Conservation (phyloP, 1,140 invertebrate species). For the Ceratina calcarata region DNA sequence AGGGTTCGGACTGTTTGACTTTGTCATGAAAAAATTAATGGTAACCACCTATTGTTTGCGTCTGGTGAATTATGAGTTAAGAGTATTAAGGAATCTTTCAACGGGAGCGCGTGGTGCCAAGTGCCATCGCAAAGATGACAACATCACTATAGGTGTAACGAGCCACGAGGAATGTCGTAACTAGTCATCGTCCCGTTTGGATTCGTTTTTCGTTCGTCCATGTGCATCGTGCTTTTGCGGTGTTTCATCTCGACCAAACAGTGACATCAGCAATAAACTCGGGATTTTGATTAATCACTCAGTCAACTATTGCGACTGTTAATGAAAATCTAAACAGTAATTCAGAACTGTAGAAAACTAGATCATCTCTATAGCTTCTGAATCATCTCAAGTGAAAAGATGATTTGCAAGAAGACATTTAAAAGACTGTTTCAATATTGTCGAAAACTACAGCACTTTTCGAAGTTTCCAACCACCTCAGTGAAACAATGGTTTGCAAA, state of each 20-base stretch:
- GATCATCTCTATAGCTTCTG: background rate
- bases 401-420: background rate
- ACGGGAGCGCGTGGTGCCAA: constrained; percentile 1
- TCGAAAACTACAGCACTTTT: background rate
- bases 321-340: too few species aligned
- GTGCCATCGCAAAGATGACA: constrained; percentile 29
- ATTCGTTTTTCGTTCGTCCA: background rate
- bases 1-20: too few species aligned
- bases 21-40: background rate
- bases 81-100: background rate
- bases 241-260: background rate
- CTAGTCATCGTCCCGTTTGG: constrained; percentile 2
- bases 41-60: too few species aligned
- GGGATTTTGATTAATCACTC: background rate
- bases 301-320: background rate
- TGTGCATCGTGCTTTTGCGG: constrained; percentile 7
- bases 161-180: constrained; percentile 19
- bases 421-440: background rate
- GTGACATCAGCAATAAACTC: constrained; percentile 12
- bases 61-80: background rate
- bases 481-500: background rate
- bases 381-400: background rate
- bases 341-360: background rate
- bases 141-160: constrained; percentile 5
- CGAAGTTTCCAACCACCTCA: background rate